Evolutionary conservation across 2,113 vertebrate species (phyloP).

Genomic region (Nerophis lumbriciformis): DNA sequence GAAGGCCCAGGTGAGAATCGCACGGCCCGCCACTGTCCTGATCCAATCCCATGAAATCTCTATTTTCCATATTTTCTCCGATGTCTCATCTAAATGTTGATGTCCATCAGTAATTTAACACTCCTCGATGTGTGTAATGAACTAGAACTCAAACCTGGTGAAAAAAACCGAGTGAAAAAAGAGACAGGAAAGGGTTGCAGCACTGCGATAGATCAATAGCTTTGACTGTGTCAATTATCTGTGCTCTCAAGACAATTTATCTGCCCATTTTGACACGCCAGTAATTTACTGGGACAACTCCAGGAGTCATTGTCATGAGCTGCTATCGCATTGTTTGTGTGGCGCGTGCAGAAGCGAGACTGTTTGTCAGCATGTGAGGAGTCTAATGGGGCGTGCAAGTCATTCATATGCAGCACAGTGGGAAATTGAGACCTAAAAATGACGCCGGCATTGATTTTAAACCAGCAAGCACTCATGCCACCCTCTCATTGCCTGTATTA

Average conservation of each 20-base stretch:
- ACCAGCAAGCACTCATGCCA: slow-evolving; percentile 25
- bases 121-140: too few species aligned
- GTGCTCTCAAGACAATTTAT: slow-evolving; percentile 45
- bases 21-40: too few species aligned
- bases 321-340: slow-evolving; percentile 10
- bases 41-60: too few species aligned
- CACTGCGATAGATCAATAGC: slow-evolving; percentile 46
- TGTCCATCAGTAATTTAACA: too few species aligned
- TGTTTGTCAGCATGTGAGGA: slow-evolving; percentile 41
- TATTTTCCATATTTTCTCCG: too few species aligned
- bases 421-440: slow-evolving; percentile 51
- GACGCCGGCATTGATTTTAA: slow-evolving; percentile 45
- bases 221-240: slow-evolving; percentile 52
- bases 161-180: too few species aligned
- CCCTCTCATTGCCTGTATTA: slow-evolving; percentile 49
- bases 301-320: slow-evolving; percentile 8
- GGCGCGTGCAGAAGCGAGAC: slow-evolving; percentile 15
- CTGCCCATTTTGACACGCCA: slow-evolving; percentile 41
- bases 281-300: slow-evolving; percentile 52
- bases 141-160: too few species aligned
- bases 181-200: slow-evolving; percentile 1
- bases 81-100: too few species aligned
- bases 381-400: slow-evolving; percentile 54
- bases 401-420: slow-evolving; percentile 54
- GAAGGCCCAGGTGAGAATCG: too few species aligned